Evolutionary conservation across 2,797 vertebrate species (phyloP), one percentile per base, ranked within the genome.

Genomic region (Manis javanica): DNA sequence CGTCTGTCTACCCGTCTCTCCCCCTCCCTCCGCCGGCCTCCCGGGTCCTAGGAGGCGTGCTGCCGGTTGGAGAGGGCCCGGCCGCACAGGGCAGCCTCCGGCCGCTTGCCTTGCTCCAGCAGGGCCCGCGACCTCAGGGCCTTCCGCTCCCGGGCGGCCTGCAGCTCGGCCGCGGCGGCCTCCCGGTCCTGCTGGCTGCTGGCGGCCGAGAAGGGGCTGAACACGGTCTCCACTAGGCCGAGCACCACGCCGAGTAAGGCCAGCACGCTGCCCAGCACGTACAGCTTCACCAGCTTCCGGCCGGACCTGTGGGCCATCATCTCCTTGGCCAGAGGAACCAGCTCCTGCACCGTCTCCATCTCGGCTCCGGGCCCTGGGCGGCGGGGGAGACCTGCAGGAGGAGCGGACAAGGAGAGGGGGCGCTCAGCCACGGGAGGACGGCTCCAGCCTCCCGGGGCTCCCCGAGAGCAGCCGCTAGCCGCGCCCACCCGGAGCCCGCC

Each of bases 291-390:
- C 98, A 99, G 97, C 34, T 98, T 99, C 24, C 98, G 97, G 93
- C 96, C 98, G 96, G 98, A 98, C 98, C 97, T 99, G 98, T 99
- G 99, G 92, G 97, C 97, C 79, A 99, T 97, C 98, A 99, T 98
- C 95, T 99, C 99, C 72, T 97, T 99, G 66, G 99, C 99, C 9
- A 99, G 99, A 11, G 99, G 99, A 90, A 99, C 98, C 96, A 99
- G 98, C 97, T 99, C 99, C 0, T 98, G 98, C 79, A 99, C 97
- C 26, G 97, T 98, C 82, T 99, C 99, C 99, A 99, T 99, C 49
- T 31, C 2, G 1, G 3, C 57, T 75, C 29, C 71, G 15, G 5
- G 84, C 10, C 26, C 12, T 13, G 11, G 19, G 46, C 13, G 96
- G 0, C 53, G 10, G 59, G 31, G 15, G 61, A 7, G 37, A n/a